phyloP scores from a whole-genome alignment of 2,113 vertebrate species.

The Lamprotornis superbus region DNA sequence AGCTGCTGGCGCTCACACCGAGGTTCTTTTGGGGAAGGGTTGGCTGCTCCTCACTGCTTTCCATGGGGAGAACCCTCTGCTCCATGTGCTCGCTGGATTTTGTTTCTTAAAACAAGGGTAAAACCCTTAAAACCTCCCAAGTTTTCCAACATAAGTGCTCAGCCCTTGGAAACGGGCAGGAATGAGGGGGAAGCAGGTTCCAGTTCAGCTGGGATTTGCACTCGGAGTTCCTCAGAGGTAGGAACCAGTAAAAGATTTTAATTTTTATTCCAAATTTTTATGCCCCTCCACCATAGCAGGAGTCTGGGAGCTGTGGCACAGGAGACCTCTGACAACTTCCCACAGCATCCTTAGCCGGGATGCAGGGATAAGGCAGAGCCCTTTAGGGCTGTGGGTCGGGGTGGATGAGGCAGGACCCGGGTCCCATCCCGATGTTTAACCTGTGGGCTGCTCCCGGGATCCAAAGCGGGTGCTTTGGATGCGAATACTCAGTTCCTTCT shows the following conservation, averaged over 20 bases:
- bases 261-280: neutral
- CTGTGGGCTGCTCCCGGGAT: neutral
- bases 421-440: fast-evolving
- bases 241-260: neutral
- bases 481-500: fast-evolving
- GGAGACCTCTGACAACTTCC: neutral
- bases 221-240: neutral
- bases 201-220: neutral
- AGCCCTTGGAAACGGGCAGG: fast-evolving
- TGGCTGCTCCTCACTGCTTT: neutral
- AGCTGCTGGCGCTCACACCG: neutral
- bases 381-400: fast-evolving
- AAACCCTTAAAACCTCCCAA: neutral
- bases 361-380: neutral
- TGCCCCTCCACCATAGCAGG: neutral
- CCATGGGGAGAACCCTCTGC: too few species aligned
- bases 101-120: fast-evolving
- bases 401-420: neutral
- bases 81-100: fast-evolving
- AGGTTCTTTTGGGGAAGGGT: neutral
- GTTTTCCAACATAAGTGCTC: fast-evolving
- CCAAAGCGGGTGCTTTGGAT: fast-evolving
- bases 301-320: neutral
- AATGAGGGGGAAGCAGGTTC: fast-evolving
- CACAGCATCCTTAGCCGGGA: neutral